phyloP scores from a whole-genome alignment of 2,888 invertebrate species.

The Meiosimyza platycephala region DNA sequence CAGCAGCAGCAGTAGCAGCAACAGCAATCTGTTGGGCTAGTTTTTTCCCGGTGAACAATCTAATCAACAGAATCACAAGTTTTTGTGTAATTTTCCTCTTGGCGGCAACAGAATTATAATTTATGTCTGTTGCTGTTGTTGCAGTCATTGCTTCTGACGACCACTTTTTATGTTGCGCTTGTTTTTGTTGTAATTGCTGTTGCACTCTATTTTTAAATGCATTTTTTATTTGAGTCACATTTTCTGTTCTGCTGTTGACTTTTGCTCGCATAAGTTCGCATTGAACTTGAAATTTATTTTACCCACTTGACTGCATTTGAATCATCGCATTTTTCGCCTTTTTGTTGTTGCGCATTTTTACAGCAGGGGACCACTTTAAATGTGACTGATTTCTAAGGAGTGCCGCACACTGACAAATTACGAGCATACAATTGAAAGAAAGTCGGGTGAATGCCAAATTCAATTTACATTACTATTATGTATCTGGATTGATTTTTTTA shows the following conservation, averaged over 20 bases:
- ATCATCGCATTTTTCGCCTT: conserved; percentile 6
- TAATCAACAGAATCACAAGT: conserved; percentile 29
- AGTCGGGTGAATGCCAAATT: too few species aligned
- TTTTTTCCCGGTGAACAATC: conserved; percentile 8
- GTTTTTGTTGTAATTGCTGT: too few species aligned
- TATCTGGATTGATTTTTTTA: too few species aligned
- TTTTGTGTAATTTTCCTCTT: conserved; percentile 26
- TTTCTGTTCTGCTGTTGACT: conserved; percentile 49
- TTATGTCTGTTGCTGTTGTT: conserved; percentile 22
- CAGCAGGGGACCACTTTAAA: background rate
- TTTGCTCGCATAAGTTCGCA: conserved; percentile 2
- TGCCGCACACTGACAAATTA: too few species aligned
- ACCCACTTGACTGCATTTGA: conserved; percentile 22
- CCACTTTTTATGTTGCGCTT: conserved; percentile 13
- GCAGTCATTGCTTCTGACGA: background rate
- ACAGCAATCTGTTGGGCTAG: conserved; percentile 8
- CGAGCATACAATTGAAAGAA: too few species aligned
- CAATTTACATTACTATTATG: too few species aligned
- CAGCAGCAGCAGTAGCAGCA: background rate
- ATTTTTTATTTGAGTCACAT: conserved; percentile 15
- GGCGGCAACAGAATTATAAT: conserved; percentile 24
- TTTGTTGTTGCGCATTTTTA: conserved; percentile 9
- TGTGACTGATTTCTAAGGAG: too few species aligned
- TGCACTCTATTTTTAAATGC: conserved; percentile 48
- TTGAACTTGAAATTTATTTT: conserved; percentile 47